These are phyloP conservation scores for Cydia pomonella DNA, from an alignment of 1,140 invertebrate genomes.

Conservation along the genomic window DNA sequence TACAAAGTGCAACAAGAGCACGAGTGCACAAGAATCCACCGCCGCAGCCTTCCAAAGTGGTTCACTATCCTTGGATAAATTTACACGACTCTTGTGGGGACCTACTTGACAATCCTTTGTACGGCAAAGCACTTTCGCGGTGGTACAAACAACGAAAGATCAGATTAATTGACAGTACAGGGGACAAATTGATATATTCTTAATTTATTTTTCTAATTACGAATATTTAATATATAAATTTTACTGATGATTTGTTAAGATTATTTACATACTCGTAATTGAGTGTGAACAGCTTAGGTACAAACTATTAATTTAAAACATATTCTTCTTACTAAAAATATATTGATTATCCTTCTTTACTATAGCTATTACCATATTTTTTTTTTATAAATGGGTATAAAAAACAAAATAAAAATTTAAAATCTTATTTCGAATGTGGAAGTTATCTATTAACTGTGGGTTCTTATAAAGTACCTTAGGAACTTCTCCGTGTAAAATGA, in stretches of 20 bases:
- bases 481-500: neutral
- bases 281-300: too few species aligned
- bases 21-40: neutral
- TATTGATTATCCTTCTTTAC: too few species aligned
- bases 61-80: conserved; percentile 32
- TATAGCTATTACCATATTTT: too few species aligned
- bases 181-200: too few species aligned
- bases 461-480: neutral
- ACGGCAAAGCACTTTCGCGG: conserved; percentile 20
- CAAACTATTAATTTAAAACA: too few species aligned
- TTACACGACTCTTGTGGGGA: conserved; percentile 32
- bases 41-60: conserved; percentile 16
- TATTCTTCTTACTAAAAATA: too few species aligned
- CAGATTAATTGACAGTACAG: neutral
- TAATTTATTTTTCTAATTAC: too few species aligned
- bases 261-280: too few species aligned
- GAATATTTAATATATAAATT: too few species aligned
- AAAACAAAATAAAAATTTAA: neutral
- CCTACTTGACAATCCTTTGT: conserved; percentile 26
- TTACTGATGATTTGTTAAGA: too few species aligned
- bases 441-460: neutral
- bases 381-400: too few species aligned
- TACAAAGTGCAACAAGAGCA: neutral
- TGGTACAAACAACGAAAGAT: neutral
- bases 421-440: neutral